phyloP scores from a whole-genome alignment of 2,797 vertebrate species.

The Euthynnus affinis region DNA sequence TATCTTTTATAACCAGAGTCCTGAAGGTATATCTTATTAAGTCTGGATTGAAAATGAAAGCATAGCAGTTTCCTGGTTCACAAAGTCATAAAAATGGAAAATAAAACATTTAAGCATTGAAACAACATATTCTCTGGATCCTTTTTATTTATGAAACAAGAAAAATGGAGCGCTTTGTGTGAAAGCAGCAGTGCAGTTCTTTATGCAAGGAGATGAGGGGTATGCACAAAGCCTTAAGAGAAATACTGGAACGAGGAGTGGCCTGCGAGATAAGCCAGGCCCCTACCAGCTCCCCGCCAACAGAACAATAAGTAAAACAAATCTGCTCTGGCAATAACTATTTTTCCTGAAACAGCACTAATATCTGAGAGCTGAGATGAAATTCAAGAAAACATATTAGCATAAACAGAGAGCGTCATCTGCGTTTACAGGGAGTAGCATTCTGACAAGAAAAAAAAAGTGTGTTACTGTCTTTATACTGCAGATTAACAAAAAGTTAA shows the following conservation, averaged over 20 bases:
- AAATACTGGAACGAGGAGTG: conserved; percentile 52
- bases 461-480: neutral
- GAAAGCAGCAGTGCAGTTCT: conserved; percentile 22
- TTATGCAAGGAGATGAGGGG: conserved; percentile 17
- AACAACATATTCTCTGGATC: conserved; percentile 4
- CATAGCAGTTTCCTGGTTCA: no score
- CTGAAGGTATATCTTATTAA: neutral
- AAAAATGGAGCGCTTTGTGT: conserved; percentile 31
- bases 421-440: neutral
- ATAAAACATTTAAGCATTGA: conserved; percentile 11
- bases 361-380: conserved; percentile 6
- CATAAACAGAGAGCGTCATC: no score
- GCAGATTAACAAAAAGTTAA: neutral
- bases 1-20: neutral
- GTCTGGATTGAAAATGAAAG: conserved; percentile 1
- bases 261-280: conserved; percentile 24
- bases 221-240: conserved; percentile 37
- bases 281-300: conserved; percentile 19
- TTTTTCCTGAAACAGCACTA: neutral
- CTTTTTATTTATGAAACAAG: conserved; percentile 29
- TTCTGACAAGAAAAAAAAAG: neutral
- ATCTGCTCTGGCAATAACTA: conserved; percentile 8
- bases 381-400: neutral
- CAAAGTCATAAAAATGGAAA: conserved; percentile 4
- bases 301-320: conserved; percentile 33